Evolutionary conservation across 2,797 vertebrate species (phyloP), one percentile per base, ranked within the genome.

Genomic region (Neosilurus mollespiculum): DNA sequence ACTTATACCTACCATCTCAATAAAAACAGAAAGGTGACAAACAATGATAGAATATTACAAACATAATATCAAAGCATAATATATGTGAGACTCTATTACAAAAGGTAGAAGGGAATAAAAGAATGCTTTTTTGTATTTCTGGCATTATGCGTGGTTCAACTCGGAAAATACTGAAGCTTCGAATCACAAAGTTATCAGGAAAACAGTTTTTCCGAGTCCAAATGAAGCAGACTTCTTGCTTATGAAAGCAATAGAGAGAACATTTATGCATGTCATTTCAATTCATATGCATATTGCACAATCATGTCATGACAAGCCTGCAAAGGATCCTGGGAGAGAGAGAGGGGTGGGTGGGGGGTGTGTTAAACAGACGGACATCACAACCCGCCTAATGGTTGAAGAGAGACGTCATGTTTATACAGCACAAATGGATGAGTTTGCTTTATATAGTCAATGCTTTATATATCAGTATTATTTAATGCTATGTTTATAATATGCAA

Each of bases 221-320:
- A 66, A 11, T 53, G 5, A 53, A 79, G 62, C 49, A 54, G 78
- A 30, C 15, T 65, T 66, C 15, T 65, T 66, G 78, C 62, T 67
- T 56, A 67, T 37, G 24, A 10, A 34, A 69, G 65, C 20, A 58
- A 18, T n/a, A 1, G 26, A 58, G 11, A 10, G 65, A 69, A 58
- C 78, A 80, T 80, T 69, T 37, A 34, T 69, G 64, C 26, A 65
- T 26, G n/a, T 79, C 43, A 69, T 80, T 69, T 80, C 51, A 10
- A 80, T 80, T 80, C 51, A 69, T 69, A 58, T 22, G 49, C 51
- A 37, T 80, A 37, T 37, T 67, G 26, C 51, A 69, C 26, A 56
- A 69, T 80, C 78, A 80, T 58, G 51, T 56, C 65, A 67, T 80
- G 78, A 37, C 64, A 37, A 53, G 53, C 51, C 78, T 51, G 61